phyloP scores from a whole-genome alignment of 2,113 vertebrate species.

The Eidolon helvum region DNA sequence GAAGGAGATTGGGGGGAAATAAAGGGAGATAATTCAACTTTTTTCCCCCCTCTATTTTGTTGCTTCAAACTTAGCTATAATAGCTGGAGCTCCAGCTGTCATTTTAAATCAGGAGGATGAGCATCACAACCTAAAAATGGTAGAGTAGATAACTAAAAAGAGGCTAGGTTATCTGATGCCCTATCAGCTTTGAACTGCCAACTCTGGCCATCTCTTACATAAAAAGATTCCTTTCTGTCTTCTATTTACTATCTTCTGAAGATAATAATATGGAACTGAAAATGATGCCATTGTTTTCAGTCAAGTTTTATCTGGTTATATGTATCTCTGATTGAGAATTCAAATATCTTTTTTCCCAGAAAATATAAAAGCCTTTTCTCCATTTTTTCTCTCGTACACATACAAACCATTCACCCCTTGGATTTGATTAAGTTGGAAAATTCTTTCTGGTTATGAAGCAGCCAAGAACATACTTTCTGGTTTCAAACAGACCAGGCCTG shows the following conservation, averaged over 20 bases:
- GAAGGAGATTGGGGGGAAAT: background rate
- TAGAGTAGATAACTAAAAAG: background rate
- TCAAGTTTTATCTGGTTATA: background rate
- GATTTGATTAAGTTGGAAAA: slow-evolving; percentile 65
- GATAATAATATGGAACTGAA: background rate
- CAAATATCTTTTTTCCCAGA: slow-evolving; percentile 31
- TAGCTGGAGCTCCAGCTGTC: background rate
- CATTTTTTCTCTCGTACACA: slow-evolving; percentile 40
- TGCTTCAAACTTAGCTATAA: background rate
- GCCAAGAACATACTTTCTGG: slow-evolving; percentile 75
- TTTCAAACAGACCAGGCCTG: slow-evolving; percentile 56
- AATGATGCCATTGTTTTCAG: background rate
- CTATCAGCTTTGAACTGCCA: background rate
- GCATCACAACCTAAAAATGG: background rate
- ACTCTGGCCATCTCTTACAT: background rate
- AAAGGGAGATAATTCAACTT: background rate
- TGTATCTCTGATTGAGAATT: background rate
- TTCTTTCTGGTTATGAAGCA: slow-evolving; percentile 60
- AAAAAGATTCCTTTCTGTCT: slow-evolving; percentile 1
- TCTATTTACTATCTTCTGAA: background rate
- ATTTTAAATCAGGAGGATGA: background rate
- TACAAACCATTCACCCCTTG: slow-evolving; percentile 36
- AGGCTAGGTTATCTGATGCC: background rate
- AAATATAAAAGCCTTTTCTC: slow-evolving; percentile 31
- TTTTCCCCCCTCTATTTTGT: background rate